A percentile compares a stretch with the other conserved stretches of the same genome.
Conservation (phyloP, 2,888 invertebrate species). For the Troides helena region DNA sequence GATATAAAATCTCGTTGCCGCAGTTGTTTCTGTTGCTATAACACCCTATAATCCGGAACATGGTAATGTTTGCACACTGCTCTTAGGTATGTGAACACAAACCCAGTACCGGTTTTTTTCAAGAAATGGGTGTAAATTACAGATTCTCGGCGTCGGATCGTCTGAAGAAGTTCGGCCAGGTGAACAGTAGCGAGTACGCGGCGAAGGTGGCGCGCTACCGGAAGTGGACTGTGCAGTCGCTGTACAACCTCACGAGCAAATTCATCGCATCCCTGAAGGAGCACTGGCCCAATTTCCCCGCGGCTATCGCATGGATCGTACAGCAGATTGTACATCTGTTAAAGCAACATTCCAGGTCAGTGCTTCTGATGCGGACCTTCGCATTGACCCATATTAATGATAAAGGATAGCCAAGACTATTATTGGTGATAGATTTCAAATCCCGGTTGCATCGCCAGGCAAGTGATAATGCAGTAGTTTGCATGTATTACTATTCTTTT, state of each 20-base stretch:
- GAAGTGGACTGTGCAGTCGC: slow-evolving; percentile 87
- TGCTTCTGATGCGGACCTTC: background rate
- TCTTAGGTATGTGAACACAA: too few relatives aligned
- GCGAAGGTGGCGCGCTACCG: slow-evolving; percentile 89
- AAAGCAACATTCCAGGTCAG: slow-evolving; percentile 68
- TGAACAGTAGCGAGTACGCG: slow-evolving; percentile 86
- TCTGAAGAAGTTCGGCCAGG: slow-evolving; percentile 88
- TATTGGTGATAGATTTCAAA: too few relatives aligned
- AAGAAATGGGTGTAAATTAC: slow-evolving; percentile 8
- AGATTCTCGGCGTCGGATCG: slow-evolving; percentile 71
- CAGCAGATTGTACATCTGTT: slow-evolving; percentile 86
- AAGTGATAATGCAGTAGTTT: too few relatives aligned
- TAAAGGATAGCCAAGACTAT: too few relatives aligned
- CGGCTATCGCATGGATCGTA: slow-evolving; percentile 93
- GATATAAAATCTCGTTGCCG: too few relatives aligned
- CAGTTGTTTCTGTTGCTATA: too few relatives aligned
- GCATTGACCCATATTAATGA: too few relatives aligned
- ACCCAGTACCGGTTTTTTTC: too few relatives aligned
- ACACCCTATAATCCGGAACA: too few relatives aligned
- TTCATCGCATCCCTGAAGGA: slow-evolving; percentile 91
- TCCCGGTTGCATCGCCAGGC: too few relatives aligned
- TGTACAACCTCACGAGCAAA: slow-evolving; percentile 88
- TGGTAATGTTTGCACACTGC: too few relatives aligned
- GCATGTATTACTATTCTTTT: too few relatives aligned
- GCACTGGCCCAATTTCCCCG: slow-evolving; percentile 94